Conservation (phyloP, 1,140 invertebrate genomes). For the Gerris buenoi region DNA sequence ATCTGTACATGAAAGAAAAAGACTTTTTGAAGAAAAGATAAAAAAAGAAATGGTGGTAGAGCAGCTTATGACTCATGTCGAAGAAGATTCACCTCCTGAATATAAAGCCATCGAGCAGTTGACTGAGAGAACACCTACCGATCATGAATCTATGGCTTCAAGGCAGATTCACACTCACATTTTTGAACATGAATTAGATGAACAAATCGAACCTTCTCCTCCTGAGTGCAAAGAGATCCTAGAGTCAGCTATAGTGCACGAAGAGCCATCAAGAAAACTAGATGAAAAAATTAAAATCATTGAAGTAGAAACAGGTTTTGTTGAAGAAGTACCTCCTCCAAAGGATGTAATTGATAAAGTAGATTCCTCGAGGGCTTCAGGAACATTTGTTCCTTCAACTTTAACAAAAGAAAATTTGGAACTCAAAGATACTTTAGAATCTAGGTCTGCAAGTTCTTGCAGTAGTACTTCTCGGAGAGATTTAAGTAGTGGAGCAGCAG, state of each 20-base stretch:
- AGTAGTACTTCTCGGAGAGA: background rate
- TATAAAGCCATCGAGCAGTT: constrained; percentile 26
- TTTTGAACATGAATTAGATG: constrained; percentile 28
- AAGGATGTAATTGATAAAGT: background rate
- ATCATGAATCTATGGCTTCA: constrained; percentile 24
- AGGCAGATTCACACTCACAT: constrained; percentile 30
- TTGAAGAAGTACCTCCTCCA: too few relatives aligned
- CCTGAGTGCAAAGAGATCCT: constrained; percentile 22
- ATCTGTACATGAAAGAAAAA: constrained; percentile 29
- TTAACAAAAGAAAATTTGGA: constrained; percentile 13
- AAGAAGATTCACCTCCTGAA: constrained; percentile 36
- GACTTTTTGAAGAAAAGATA: constrained; percentile 34
- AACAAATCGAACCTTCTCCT: constrained; percentile 28
- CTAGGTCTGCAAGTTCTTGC: background rate
- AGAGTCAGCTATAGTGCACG: background rate
- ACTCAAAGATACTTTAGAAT: constrained; percentile 12
- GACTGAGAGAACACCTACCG: constrained; percentile 20
- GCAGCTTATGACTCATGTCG: constrained; percentile 31
- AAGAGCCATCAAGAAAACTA: too few relatives aligned
- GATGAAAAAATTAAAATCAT: too few relatives aligned
- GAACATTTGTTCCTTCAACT: background rate
- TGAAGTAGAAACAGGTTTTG: too few relatives aligned
- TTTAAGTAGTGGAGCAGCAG: constrained; percentile 12
- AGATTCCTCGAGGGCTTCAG: background rate
- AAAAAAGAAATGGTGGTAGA: constrained; percentile 35